Evolutionary conservation across 2,797 vertebrate genomes (phyloP), one percentile per base, ranked within the genome.

Genomic region (Ptychadena robeensis): DNA sequence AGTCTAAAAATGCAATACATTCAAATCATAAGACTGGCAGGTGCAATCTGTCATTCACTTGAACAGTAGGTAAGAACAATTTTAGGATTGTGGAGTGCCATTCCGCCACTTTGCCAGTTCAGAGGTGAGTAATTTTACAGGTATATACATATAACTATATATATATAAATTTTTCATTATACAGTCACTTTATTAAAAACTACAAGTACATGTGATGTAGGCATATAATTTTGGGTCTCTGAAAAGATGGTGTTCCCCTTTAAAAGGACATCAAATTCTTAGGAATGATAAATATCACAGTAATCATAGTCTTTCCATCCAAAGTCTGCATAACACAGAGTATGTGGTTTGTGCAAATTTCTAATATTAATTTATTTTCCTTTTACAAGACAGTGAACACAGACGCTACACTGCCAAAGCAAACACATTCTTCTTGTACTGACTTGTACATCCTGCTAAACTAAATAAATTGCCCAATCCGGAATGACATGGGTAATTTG

Each of bases 401-500:
- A 38, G 32, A 28, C 38, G 27, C 35, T 15, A 15, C 31, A 31
- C 30, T 34, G 81, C 73, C 65, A 69, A 76, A 61, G 35, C 37
- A 76, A 82, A 66, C 72, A 68, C 35, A 69, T 70, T 69, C 32
- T 27, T 37, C 48, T 61, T 44, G 65, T 40, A 59, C 28, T 73
- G 31, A 53, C 44, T 75, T 69, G 31, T 68, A 61, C 28, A 66
- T 73, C 67, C 70, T 71, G 48, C 80, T 75, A 78, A 82, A 65
- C 44, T 14, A 73, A 80, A 84, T 73, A 80, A 79, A 84, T 84
- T n/a, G 31, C 48, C 40, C 38, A 9, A 66, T 30, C 65, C 77
- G 67, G 44, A 80, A 84, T 84, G 73, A 79, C 63, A 84, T 79
- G 70, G 76, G 28, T 73, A 68, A 79, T 79, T 80, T 84, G 76